A percentile compares a stretch with the other conserved stretches of the same genome.
These are phyloP conservation scores for Lytechinus pictus DNA, from an alignment of 35 echinoderm and acorn worm genomes.

Conservation along the genomic window DNA sequence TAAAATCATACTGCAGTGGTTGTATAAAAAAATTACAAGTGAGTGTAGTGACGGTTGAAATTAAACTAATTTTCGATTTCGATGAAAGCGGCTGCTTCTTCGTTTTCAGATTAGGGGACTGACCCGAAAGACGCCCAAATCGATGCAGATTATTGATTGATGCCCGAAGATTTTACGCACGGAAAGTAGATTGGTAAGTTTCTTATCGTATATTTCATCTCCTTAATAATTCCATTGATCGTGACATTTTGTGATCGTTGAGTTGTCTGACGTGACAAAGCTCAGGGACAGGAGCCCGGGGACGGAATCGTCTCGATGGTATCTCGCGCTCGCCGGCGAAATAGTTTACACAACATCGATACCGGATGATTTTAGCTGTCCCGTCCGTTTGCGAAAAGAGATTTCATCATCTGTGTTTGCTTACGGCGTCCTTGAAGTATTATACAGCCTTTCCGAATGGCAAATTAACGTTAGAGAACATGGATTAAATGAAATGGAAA, in stretches of 20 bases:
- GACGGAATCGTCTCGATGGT: too few relatives aligned
- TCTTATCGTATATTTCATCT: not conserved
- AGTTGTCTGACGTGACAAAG: not conserved
- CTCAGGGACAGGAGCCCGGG: not conserved
- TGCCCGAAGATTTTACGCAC: conserved; percentile 21
- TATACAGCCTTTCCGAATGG: too few relatives aligned
- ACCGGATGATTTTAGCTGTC: too few relatives aligned
- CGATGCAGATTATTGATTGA: conserved; percentile 15
- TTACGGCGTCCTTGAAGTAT: too few relatives aligned
- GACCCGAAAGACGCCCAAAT: not conserved
- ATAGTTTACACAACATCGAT: too few relatives aligned
- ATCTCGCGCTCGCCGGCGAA: too few relatives aligned
- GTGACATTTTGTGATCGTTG: not conserved
- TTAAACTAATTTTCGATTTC: not conserved
- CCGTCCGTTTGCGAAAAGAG: too few relatives aligned
- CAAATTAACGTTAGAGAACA: too few relatives aligned
- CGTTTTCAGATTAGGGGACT: not conserved
- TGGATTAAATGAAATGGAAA: too few relatives aligned
- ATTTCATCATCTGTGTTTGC: too few relatives aligned
- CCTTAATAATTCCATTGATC: not conserved
- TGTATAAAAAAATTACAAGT: not conserved
- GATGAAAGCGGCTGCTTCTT: not conserved
- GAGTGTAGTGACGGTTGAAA: not conserved
- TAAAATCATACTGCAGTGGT: not conserved
- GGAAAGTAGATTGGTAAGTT: not conserved